Conservation (phyloP, 2,113 vertebrate genomes). For the Indicator maculatus region DNA sequence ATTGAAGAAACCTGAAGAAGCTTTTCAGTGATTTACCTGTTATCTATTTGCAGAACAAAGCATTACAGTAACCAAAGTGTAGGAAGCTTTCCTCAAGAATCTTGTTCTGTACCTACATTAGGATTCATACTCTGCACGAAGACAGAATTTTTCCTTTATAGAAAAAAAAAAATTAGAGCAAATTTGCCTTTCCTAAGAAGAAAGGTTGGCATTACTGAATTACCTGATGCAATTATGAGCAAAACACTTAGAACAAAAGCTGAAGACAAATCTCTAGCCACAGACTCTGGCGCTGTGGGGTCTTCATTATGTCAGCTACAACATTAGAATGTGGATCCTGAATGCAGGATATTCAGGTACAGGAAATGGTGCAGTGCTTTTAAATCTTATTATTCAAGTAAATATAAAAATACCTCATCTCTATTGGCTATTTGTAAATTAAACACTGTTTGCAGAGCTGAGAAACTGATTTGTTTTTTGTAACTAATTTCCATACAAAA, state of each 20-base stretch:
- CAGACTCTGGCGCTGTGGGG: background rate
- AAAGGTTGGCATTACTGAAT: background rate
- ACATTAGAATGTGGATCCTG: background rate
- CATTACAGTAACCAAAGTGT: background rate
- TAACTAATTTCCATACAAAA: background rate
- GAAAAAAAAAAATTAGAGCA: background rate
- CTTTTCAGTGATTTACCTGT: background rate
- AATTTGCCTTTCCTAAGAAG: background rate
- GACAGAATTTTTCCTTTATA: background rate
- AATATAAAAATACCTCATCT: background rate
- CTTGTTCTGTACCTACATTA: background rate
- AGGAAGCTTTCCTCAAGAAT: background rate
- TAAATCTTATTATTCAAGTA: background rate
- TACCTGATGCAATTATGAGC: background rate
- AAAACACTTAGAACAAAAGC: background rate
- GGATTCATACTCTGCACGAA: background rate
- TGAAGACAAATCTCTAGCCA: background rate
- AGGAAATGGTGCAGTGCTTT: background rate
- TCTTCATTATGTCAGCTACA: background rate
- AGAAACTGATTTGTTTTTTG: background rate
- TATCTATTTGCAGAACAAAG: background rate
- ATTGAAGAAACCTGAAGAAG: background rate
- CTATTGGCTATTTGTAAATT: background rate
- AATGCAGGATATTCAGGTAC: background rate
- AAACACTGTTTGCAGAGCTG: background rate